Percentiles rank a stretch among this genome's conserved stretches.
These are phyloP conservation scores for Oscheius sp. DNA, from an alignment of 2,888 invertebrate species.

Conservation along the genomic window DNA sequence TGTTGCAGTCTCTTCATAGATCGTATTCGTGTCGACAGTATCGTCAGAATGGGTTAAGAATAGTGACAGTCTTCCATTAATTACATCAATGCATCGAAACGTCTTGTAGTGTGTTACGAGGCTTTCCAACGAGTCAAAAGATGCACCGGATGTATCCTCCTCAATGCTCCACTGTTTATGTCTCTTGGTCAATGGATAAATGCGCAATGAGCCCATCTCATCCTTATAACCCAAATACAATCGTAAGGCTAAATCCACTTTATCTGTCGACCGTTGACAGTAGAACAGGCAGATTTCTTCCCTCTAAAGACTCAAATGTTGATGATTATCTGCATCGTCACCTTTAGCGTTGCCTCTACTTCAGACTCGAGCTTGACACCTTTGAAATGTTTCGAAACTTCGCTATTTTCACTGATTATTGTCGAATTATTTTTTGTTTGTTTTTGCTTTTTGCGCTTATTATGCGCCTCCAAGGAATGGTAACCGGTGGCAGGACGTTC, in stretches of 20 bases:
- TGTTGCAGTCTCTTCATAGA: too few species aligned
- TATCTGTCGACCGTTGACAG: not conserved
- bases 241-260: not conserved
- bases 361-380: too few species aligned
- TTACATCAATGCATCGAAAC: not conserved
- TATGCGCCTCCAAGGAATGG: too few species aligned
- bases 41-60: not conserved
- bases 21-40: too few species aligned
- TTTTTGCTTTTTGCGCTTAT: too few species aligned
- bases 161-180: not conserved
- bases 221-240: not conserved
- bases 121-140: not conserved
- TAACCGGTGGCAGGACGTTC: too few species aligned
- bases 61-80: not conserved
- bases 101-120: not conserved
- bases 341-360: too few species aligned
- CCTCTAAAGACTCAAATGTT: too few species aligned
- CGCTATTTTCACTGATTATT: too few species aligned
- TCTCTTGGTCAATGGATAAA: not conserved
- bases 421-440: too few species aligned
- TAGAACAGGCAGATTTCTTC: not conserved
- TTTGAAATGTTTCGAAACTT: too few species aligned
- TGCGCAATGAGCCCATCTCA: not conserved
- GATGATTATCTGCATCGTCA: too few species aligned
- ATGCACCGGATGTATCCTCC: not conserved